Evolutionary conservation across 2,888 invertebrate species (phyloP), one percentile per base, ranked within the genome.

Genomic region (Microchrysa polita): DNA sequence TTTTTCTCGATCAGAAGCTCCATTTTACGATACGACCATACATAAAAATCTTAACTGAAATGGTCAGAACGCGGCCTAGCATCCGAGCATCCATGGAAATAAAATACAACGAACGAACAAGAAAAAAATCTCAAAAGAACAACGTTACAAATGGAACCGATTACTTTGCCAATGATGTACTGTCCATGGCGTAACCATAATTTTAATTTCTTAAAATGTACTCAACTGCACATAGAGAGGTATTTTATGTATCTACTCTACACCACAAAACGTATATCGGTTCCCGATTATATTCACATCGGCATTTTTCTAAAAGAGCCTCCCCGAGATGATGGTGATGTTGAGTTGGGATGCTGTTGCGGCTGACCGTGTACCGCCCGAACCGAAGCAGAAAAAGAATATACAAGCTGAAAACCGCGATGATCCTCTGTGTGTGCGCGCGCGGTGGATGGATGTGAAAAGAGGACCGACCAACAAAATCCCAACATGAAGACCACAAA

Each of bases 101-200:
- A n/a, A n/a, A n/a, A n/a, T n/a, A n/a, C n/a, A n/a, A n/a, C n/a
- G n/a, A n/a, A n/a, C n/a, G n/a, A n/a, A 34, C 4, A 34, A 34
- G 27, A 34, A n/a, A n/a, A n/a, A n/a, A n/a, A n/a, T n/a, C n/a
- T n/a, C 27, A 34, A 34, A 34, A 34, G 7, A 34, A 59, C 59
- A n/a, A 23, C 20, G n/a, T 23, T n/a, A 48, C 65, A 44, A 65
- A 65, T 65, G 65, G 42, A 65, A 18, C 42, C 65, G 65, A 65
- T 65, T 65, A 22, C 65, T 65, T 65, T 10, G 48, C 65, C 27
- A 65, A 65, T 65, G 65, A 65, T 65, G 65, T 65, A 65, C 65
- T 65, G 48, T 48, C 42, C 42, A 40, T 65, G 48, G 65, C 22
- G 65, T 65, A 65, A 48, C 65, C 65, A 65, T 65, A 65, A 65